Evolutionary conservation across 2,888 invertebrate genomes (phyloP).

Genomic region (Hyles lineata): DNA sequence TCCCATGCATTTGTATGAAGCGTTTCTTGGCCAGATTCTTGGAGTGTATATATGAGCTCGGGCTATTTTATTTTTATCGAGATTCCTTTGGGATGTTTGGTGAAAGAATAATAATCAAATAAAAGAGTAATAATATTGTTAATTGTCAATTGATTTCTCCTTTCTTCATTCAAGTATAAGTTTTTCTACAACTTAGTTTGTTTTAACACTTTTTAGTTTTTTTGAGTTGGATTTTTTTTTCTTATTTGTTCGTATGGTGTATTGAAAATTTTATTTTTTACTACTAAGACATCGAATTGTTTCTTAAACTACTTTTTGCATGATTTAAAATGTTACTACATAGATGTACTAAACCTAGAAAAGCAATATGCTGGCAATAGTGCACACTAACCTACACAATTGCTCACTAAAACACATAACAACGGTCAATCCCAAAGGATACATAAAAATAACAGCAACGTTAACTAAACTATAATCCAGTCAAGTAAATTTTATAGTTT

Average conservation of each 20-base stretch:
- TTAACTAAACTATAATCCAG: neutral
- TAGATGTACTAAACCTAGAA: no score
- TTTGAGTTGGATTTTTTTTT: no score
- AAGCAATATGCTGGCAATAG: neutral
- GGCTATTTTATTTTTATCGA: constrained; percentile 1
- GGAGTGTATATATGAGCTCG: neutral
- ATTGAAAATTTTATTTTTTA: no score
- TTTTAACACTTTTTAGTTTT: no score
- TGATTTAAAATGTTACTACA: no score
- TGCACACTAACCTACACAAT: neutral
- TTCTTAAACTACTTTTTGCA: no score
- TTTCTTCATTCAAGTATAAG: no score
- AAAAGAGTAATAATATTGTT: no score
- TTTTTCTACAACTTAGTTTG: no score
- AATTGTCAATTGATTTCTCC: no score
- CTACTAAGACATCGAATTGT: no score
- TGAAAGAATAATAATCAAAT: neutral
- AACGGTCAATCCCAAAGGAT: neutral
- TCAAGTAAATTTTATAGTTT: constrained; percentile 35
- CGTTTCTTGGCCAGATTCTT: constrained; percentile 33
- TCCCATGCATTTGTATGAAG: constrained; percentile 54
- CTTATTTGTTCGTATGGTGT: no score
- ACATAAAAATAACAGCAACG: neutral
- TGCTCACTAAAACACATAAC: neutral
- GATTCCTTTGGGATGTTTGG: neutral